Conservation (phyloP, 2,113 vertebrate genomes). For the Diglossa brunneiventris region DNA sequence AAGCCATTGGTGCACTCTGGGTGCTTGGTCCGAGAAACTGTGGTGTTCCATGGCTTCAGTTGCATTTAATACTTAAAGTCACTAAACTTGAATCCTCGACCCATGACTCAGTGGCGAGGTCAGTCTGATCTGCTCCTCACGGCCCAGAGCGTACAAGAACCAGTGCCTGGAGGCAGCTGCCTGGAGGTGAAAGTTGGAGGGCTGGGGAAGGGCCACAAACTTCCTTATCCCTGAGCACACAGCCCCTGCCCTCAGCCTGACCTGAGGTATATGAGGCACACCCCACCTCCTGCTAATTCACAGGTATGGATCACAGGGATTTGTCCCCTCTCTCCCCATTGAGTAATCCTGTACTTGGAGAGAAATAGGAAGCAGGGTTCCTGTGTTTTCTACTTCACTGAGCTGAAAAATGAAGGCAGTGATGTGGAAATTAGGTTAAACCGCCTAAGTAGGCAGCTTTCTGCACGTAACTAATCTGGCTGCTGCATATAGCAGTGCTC, state of each 20-base stretch:
- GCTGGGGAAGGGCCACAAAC: neutral
- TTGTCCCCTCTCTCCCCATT: neutral
- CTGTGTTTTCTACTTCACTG: neutral
- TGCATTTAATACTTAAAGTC: neutral
- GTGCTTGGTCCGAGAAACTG: neutral
- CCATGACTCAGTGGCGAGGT: accelerated
- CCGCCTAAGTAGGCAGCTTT: slow-evolving; percentile 50
- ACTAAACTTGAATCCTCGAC: neutral
- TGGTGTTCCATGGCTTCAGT: accelerated
- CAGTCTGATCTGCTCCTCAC: accelerated
- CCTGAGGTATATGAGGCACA: neutral
- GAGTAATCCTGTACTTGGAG: neutral
- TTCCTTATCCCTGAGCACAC: neutral
- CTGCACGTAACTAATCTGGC: slow-evolving; percentile 30
- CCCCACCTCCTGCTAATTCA: neutral
- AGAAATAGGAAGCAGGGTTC: slow-evolving; percentile 28
- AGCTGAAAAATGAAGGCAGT: slow-evolving; percentile 38
- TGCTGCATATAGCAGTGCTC: neutral
- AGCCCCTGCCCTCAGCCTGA: neutral
- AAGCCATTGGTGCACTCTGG: accelerated
- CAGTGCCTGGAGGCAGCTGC: neutral
- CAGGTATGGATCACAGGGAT: neutral
- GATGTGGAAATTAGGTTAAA: slow-evolving; percentile 61
- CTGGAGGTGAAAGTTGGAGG: neutral
- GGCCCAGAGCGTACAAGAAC: accelerated